Evolutionary conservation across 2,797 vertebrate genomes (phyloP).

Genomic region (Sibirionetta formosa): DNA sequence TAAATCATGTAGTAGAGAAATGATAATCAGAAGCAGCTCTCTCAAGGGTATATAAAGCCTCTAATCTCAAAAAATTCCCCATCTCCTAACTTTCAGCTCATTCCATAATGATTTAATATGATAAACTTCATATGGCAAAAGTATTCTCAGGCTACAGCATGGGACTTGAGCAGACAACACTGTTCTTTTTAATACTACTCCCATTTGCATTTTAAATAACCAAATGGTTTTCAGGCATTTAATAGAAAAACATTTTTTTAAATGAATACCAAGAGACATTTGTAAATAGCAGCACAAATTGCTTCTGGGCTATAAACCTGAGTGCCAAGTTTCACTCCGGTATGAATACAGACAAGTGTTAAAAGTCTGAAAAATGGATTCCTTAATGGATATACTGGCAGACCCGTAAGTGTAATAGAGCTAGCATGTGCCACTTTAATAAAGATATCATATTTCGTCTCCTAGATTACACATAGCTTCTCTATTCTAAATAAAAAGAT

Average conservation of each 20-base stretch:
- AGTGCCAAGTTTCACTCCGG: conserved; percentile 74
- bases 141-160: conserved; percentile 9
- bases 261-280: conserved; percentile 80
- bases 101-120: neutral
- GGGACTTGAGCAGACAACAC: neutral
- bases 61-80: neutral
- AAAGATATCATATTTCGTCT: conserved; percentile 66
- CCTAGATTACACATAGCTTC: conserved; percentile 59
- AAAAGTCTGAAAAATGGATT: conserved; percentile 71
- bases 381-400: conserved; percentile 81
- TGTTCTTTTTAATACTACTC: neutral
- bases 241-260: conserved; percentile 76
- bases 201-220: conserved; percentile 77
- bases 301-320: conserved; percentile 75
- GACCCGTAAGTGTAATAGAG: conserved; percentile 65
- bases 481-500: conserved; percentile 59
- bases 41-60: neutral
- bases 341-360: conserved; percentile 77
- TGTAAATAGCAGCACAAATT: conserved; percentile 79
- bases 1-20: neutral
- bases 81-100: neutral
- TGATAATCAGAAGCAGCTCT: neutral
- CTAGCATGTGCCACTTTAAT: conserved; percentile 73
- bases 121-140: neutral
- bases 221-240: conserved; percentile 72